phyloP scores from a whole-genome alignment of 2,888 invertebrate genomes.

The Julus scanicus region DNA sequence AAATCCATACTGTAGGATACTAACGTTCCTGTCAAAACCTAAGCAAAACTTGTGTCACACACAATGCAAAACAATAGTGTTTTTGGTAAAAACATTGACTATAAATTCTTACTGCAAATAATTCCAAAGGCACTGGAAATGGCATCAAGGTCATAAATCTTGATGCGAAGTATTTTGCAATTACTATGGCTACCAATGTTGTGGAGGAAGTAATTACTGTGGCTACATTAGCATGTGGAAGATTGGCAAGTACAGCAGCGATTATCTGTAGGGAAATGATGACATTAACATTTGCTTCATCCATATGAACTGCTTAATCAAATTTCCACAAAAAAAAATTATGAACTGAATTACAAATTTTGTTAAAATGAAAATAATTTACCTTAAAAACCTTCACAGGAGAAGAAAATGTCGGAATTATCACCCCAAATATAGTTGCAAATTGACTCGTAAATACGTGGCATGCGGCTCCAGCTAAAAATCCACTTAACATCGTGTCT shows the following conservation, averaged over 20 bases:
- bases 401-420: slow-evolving; percentile 46
- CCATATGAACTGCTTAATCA: too few relatives aligned
- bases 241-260: neutral
- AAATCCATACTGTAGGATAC: slow-evolving; percentile 74
- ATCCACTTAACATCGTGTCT: slow-evolving; percentile 85
- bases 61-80: neutral
- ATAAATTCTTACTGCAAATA: slow-evolving; percentile 49
- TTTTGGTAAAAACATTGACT: neutral
- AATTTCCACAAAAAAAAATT: neutral
- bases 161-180: neutral
- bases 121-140: slow-evolving; percentile 52
- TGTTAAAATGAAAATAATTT: neutral
- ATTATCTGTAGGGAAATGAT: slow-evolving; percentile 44
- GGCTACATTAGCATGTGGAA: slow-evolving; percentile 51
- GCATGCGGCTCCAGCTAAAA: slow-evolving; percentile 87
- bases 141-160: slow-evolving; percentile 43
- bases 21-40: slow-evolving; percentile 69
- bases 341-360: neutral
- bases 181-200: slow-evolving; percentile 21
- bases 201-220: slow-evolving; percentile 49
- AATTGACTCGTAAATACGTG: slow-evolving; percentile 86
- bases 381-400: slow-evolving; percentile 54
- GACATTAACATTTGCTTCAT: neutral
- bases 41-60: neutral
- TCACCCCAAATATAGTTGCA: slow-evolving; percentile 49